Percentiles rank a stretch among this genome's conserved stretches.
phyloP scores from a whole-genome alignment of 2,797 vertebrate genomes.

The Sciurus carolinensis region DNA sequence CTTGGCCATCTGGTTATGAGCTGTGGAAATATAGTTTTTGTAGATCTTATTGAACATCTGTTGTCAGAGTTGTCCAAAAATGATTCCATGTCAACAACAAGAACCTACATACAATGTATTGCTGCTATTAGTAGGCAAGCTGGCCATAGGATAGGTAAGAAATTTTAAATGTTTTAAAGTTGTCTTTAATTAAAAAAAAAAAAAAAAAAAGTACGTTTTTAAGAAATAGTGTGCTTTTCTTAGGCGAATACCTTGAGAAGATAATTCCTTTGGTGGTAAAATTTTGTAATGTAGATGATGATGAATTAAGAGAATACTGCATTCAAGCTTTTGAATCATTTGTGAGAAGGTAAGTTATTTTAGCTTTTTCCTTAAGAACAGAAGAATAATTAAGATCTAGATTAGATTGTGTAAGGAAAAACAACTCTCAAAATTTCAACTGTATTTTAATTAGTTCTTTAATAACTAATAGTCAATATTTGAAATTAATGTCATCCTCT shows the following conservation, averaged over 20 bases:
- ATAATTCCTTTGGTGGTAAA: slow-evolving; percentile 99
- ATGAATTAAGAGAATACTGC: slow-evolving; percentile 98
- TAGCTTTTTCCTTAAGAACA: slow-evolving; percentile 8
- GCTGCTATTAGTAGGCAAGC: slow-evolving; percentile 99
- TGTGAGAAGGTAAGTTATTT: slow-evolving; percentile 94
- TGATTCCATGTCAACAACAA: slow-evolving; percentile 99
- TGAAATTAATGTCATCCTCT: slow-evolving; percentile 24
- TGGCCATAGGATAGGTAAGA: slow-evolving; percentile 98
- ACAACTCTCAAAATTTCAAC: not conserved
- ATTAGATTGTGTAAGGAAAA: not conserved
- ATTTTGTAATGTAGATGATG: slow-evolving; percentile 99
- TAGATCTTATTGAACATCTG: slow-evolving; percentile 99
- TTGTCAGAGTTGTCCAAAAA: slow-evolving; percentile 97
- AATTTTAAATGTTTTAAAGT: slow-evolving; percentile 56
- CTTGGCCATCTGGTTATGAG: slow-evolving; percentile 99
- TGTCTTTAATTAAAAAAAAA: slow-evolving; percentile 46
- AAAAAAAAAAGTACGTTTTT: slow-evolving; percentile 62
- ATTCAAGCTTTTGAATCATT: slow-evolving; percentile 99
- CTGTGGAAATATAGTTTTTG: slow-evolving; percentile 98
- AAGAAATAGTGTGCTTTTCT: slow-evolving; percentile 77
- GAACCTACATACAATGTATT: slow-evolving; percentile 99
- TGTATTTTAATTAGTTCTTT: slow-evolving; percentile 10
- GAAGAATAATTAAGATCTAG: slow-evolving; percentile 19
- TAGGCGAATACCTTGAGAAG: slow-evolving; percentile 98
- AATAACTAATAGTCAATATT: slow-evolving; percentile 2